phyloP scores from a whole-genome alignment of 2,797 vertebrate species.

The Eurystomus glaucurus region DNA sequence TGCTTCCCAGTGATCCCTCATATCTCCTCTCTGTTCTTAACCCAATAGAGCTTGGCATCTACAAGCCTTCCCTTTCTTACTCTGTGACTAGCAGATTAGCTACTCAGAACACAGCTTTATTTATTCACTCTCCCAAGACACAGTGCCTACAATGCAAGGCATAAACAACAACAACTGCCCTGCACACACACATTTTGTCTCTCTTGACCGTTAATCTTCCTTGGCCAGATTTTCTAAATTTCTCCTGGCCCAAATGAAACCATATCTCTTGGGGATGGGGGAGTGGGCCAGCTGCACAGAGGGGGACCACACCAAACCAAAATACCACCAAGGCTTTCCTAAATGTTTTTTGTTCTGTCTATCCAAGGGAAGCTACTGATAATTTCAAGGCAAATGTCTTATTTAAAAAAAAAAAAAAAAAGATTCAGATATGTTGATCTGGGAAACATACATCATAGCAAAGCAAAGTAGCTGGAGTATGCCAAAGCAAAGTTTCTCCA shows the following conservation, averaged over 20 bases:
- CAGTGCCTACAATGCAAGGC: not conserved
- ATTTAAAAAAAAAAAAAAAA: not conserved
- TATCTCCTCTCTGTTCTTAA: not conserved
- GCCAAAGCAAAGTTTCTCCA: not conserved
- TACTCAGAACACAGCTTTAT: not conserved
- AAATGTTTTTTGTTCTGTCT: not conserved
- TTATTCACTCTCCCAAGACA: slow-evolving; percentile 9
- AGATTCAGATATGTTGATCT: not conserved
- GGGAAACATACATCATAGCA: not conserved
- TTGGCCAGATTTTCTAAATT: not conserved
- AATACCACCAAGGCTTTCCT: not conserved
- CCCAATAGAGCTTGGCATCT: not conserved
- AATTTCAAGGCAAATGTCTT: not conserved
- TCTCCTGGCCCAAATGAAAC: not conserved
- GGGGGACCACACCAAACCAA: not conserved
- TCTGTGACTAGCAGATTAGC: slow-evolving; percentile 16
- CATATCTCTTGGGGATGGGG: no score
- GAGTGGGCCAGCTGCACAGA: no score
- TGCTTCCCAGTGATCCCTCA: not conserved
- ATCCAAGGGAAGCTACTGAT: not conserved
- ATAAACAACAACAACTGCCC: not conserved
- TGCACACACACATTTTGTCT: not conserved
- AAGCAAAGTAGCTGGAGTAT: not conserved
- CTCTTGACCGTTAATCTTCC: not conserved
- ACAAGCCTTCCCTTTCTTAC: not conserved